phyloP scores from a whole-genome alignment of 2,113 vertebrate genomes.

The Gymnobelideus leadbeateri region DNA sequence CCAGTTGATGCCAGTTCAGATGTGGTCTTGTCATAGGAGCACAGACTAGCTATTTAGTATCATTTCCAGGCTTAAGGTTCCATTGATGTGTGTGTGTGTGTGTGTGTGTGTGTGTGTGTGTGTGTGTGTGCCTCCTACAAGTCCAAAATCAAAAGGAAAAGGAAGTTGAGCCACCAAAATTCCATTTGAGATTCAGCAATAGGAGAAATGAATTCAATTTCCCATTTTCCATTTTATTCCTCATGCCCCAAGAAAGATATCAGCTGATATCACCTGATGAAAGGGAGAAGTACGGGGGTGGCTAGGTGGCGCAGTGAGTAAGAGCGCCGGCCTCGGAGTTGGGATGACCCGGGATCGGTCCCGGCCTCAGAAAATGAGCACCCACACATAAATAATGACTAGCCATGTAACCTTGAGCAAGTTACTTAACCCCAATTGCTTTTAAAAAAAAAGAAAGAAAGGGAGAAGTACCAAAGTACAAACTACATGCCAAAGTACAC shows the following conservation, averaged over 20 bases:
- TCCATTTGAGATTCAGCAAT: conserved; percentile 53
- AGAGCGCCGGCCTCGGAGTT: too few relatives aligned
- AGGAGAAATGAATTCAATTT: conserved; percentile 37
- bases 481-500: conserved; percentile 13
- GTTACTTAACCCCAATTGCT: too few relatives aligned
- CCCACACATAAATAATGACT: too few relatives aligned
- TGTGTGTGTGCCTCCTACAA: conserved; percentile 29
- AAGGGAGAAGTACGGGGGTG: too few relatives aligned
- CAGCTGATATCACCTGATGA: conserved; percentile 13
- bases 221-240: conserved; percentile 26
- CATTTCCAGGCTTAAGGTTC: conserved; percentile 58
- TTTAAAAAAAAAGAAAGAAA: too few relatives aligned
- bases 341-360: too few relatives aligned
- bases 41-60: conserved; percentile 47
- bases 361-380: too few relatives aligned
- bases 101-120: too few relatives aligned
- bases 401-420: too few relatives aligned
- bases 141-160: conserved; percentile 56
- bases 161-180: conserved; percentile 50
- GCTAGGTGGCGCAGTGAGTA: too few relatives aligned
- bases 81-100: conserved; percentile 26
- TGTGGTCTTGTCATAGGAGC: conserved; percentile 50
- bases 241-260: conserved; percentile 42
- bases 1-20: not conserved
- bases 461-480: too few relatives aligned